Evolutionary conservation across 1,140 invertebrate genomes (phyloP), one percentile per base, ranked within the genome.

Genomic region (Bradynema listronoti): DNA sequence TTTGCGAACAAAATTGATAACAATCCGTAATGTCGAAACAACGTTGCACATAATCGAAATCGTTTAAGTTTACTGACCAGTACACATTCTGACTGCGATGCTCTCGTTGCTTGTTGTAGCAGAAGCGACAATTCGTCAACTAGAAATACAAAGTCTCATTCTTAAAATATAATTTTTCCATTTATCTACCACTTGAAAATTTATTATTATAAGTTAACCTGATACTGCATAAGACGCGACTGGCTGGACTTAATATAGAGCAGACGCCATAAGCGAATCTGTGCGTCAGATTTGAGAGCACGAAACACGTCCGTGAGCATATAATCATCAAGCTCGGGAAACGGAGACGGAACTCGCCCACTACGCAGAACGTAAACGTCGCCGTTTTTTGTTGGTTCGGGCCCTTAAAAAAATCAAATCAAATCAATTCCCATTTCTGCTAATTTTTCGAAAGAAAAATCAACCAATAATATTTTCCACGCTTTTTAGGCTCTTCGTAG

Each of bases 61-160:
- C 16, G 19, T 50, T 32, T n/a, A 50, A 3, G 34, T 50, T 4
- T 3, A 50, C 47, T 3, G 16, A 24, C 47, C 47, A 19, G 34
- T 50, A 50, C 16, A 50, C 47, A 24, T 50, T 50, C 34, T 50
- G 47, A 50, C 27, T 50, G 9, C 27, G 16, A 27, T 50, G 47
- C 27, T 50, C 47, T 3, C 47, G 47, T 24, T 50, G 29, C n/a
- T 50, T 50, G 19, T 50, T 50, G 47, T 50, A 50, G 19, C 47
- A 50, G 27, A 30, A 50, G 16, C 47, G 47, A 32, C 47, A 4
- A 3, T 50, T 50, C 3, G 5, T 24, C 47, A 50, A 24, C 47
- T 50, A 29, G 34, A 50, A 50, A 4, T 4, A 29, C 34, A 25
- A 25, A n/a, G 27, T 3, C 3, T 4, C 29, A 24, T n/a, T 19